phyloP scores from a whole-genome alignment of 2,888 invertebrate species.

The Stenodera caucasica region DNA sequence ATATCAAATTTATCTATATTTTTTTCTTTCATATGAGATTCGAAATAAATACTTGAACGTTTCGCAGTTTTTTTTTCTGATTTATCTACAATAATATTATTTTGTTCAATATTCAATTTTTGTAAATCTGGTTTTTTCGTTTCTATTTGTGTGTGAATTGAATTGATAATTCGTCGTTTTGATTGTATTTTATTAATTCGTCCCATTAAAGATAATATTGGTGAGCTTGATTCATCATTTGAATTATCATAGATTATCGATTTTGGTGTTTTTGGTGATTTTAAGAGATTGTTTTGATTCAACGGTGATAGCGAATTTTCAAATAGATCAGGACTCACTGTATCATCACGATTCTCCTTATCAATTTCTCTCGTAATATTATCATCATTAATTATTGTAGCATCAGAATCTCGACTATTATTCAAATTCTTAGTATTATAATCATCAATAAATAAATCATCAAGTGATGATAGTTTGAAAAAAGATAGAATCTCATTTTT shows the following conservation, averaged over 20 bases:
- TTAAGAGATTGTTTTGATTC: background rate
- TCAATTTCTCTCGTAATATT: background rate
- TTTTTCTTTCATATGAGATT: background rate
- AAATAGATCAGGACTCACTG: constrained; percentile 7
- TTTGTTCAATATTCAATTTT: background rate
- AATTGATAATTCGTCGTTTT: background rate
- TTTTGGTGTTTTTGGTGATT: background rate
- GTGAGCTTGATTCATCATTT: background rate
- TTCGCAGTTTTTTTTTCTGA: background rate
- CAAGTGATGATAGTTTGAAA: constrained; percentile 36
- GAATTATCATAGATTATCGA: background rate
- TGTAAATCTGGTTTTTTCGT: background rate
- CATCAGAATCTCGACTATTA: constrained; percentile 24
- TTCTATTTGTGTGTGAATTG: background rate
- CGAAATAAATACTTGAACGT: background rate
- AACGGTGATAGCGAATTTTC: background rate
- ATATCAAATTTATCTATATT: constrained; percentile 14
- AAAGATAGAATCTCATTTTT: constrained; percentile 30
- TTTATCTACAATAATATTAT: background rate
- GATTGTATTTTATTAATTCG: background rate
- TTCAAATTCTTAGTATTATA: background rate
- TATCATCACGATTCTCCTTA: background rate
- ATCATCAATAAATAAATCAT: constrained; percentile 33
- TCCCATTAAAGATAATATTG: background rate
- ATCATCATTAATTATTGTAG: constrained; percentile 34